Conservation (phyloP, 2,113 vertebrate genomes). For the Podilymbus podiceps region DNA sequence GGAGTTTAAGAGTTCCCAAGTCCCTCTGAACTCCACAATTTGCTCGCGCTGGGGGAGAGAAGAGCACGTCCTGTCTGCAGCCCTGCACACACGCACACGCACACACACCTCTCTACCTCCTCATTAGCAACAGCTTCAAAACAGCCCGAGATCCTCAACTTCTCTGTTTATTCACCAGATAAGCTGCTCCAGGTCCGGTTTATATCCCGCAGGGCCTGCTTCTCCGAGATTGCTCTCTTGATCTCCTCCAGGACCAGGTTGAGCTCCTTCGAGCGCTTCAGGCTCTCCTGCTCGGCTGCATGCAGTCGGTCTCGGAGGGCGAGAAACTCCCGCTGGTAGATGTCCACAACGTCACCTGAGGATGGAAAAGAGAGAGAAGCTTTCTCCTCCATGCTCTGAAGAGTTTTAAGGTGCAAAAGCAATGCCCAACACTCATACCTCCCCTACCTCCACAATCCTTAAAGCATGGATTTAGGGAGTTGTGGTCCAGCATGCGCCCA, state of each 20-base stretch:
- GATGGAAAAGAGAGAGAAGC: background rate
- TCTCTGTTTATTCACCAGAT: conserved; percentile 76
- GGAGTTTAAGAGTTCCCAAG: conserved; percentile 16
- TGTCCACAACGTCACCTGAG: conserved; percentile 89
- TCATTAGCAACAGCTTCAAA: background rate
- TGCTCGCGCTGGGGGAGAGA: background rate
- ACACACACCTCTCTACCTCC: conserved; percentile 12
- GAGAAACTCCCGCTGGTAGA: conserved; percentile 95
- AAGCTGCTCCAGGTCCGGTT: conserved; percentile 88
- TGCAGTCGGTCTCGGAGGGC: conserved; percentile 91
- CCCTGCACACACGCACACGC: background rate
- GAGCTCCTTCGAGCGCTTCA: conserved; percentile 94
- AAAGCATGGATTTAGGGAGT: background rate
- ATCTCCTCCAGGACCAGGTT: conserved; percentile 98
- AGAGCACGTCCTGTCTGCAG: conserved; percentile 1
- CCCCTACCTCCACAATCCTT: background rate
- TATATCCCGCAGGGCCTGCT: conserved; percentile 83
- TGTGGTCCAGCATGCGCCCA: background rate
- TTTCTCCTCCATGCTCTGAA: background rate
- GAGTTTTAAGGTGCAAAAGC: background rate
- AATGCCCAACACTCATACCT: background rate
- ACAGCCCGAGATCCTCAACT: background rate
- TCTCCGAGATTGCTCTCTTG: conserved; percentile 91
- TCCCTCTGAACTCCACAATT: background rate
- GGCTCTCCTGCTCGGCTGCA: conserved; percentile 93